Base-by-base conservation (phyloP, 2,113 vertebrate genomes). In the Lota lota region DNA sequence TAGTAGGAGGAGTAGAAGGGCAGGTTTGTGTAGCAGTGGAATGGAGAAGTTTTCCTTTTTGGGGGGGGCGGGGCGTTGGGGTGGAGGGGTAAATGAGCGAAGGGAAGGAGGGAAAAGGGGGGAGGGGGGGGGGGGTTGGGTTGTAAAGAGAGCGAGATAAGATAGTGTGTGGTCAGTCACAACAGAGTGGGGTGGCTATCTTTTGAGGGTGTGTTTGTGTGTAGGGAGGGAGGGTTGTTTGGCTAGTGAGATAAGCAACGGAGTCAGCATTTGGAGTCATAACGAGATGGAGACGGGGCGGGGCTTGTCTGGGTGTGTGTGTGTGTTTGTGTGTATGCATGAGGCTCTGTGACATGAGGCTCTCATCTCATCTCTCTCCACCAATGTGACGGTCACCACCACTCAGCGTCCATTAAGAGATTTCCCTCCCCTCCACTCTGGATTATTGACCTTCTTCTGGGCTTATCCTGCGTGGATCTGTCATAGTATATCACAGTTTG, bases 91-190 rank as follows among this genome's bases (percentile, higher is more conserved):
- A 15, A 22, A 6, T 61, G 59, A 61, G 21, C 1, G 58, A 22
- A 2, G 15, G 53, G 18, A 56, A 14, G 53, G 53, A 19, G 54
- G 63, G 56, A 47, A 20, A 33, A 63, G 21, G 36, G 33, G 28
- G 65, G 67, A 63, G 21, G 36, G 33, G 28, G 65, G 67, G 79
- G 66, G 81, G 76, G 70, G 86, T 2, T 1, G 66, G 67, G 18
- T 51, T 61, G 65, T n/a, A 17, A n/a, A 56, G 53, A 56, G 17
- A 56, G 28, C 33, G 69, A 83, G 78, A 80, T 85, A 91, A 84
- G 79, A 77, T 63, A 68, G 77, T 87, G 88, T 87, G 83, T 91
- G 83, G 89, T 92, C 83, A 77, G 83, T 87, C 61, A 84, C 77
- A 90, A 88, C 90, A 93, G 66, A 64, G 69, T 78, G 67, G 72